Percentiles rank a stretch among this genome's conserved stretches.
Evolutionary conservation across 2,113 vertebrate species (phyloP).

Genomic region (Cynoglossus semilaevis): DNA sequence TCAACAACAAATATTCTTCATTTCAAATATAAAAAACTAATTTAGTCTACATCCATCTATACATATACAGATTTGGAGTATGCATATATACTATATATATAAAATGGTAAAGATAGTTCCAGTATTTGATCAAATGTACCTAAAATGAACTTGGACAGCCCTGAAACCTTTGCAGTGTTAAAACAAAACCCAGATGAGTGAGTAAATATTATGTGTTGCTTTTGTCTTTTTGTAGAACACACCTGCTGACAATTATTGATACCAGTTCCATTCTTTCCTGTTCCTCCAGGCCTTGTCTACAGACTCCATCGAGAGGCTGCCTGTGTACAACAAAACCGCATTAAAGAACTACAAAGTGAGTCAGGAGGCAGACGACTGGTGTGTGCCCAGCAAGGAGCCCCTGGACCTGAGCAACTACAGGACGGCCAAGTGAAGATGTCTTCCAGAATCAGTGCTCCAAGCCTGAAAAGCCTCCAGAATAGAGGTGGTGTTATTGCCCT

Average conservation of each 20-base stretch:
- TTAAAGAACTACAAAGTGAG: constrained; percentile 90
- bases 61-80: too few relatives aligned
- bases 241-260: neutral
- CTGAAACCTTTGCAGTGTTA: too few relatives aligned
- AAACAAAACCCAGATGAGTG: too few relatives aligned
- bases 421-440: constrained; percentile 69
- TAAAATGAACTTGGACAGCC: too few relatives aligned
- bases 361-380: constrained; percentile 91
- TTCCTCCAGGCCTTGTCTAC: constrained; percentile 86
- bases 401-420: constrained; percentile 86
- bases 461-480: constrained; percentile 2
- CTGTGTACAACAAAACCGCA: constrained; percentile 93
- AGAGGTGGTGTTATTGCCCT: constrained; percentile 14
- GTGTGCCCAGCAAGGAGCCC: constrained; percentile 89
- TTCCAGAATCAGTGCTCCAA: neutral
- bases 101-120: too few relatives aligned
- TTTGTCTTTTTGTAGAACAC: too few relatives aligned
- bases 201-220: too few relatives aligned
- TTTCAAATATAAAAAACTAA: too few relatives aligned
- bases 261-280: neutral
- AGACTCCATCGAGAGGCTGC: constrained; percentile 90
- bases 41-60: too few relatives aligned
- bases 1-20: too few relatives aligned
- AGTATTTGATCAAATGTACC: too few relatives aligned
- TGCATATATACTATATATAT: too few relatives aligned